Evolutionary conservation across 2,113 vertebrate genomes (phyloP).

Genomic region (Hemibagrus wyckioides): DNA sequence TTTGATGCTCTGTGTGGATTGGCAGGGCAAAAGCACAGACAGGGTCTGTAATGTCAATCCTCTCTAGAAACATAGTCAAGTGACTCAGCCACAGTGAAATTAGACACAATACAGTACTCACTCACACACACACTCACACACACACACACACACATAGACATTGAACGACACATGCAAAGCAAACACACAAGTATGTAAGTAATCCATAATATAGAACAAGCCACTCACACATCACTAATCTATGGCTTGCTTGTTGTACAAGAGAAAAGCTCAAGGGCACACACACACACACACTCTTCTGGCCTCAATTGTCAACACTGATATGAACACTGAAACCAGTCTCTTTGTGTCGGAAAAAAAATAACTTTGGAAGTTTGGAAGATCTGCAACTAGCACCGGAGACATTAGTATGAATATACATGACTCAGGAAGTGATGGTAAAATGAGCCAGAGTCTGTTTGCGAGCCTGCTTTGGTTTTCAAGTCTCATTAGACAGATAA

Average conservation of each 20-base stretch:
- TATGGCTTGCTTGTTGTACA: slow-evolving; percentile 4
- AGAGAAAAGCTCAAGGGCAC: slow-evolving; percentile 9
- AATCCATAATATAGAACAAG: slow-evolving; percentile 21
- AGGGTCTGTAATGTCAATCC: slow-evolving; percentile 7
- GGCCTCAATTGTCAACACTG: background rate
- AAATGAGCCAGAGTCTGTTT: background rate
- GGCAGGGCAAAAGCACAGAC: slow-evolving; percentile 2
- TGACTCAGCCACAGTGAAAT: background rate
- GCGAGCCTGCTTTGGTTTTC: background rate
- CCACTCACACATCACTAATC: background rate
- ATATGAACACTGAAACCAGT: background rate
- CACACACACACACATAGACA: background rate
- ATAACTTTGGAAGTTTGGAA: background rate
- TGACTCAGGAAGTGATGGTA: background rate
- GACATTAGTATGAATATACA: background rate
- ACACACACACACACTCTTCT: background rate
- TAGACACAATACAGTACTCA: background rate
- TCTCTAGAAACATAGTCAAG: background rate
- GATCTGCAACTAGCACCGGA: background rate
- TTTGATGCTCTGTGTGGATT: background rate
- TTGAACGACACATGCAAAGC: background rate
- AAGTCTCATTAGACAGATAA: background rate
- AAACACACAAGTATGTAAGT: background rate
- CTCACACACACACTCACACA: background rate
- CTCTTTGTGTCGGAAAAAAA: background rate